phyloP scores from a whole-genome alignment of 2,888 invertebrate genomes.

The Drosophila neutralis region DNA sequence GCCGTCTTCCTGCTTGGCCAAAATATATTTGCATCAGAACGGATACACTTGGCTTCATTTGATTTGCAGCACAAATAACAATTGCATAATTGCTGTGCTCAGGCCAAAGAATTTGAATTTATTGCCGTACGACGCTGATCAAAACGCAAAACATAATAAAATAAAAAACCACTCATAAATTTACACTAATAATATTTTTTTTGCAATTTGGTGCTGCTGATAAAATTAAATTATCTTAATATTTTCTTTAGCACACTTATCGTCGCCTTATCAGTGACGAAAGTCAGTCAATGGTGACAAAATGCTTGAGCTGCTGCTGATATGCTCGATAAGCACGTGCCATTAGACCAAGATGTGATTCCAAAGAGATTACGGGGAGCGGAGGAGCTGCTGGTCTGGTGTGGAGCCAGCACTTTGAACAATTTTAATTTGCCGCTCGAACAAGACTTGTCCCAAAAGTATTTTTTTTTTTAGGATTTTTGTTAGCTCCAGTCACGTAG shows the following conservation, averaged over 20 bases:
- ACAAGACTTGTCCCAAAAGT: slow-evolving; percentile 50
- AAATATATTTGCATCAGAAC: slow-evolving; percentile 57
- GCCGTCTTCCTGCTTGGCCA: slow-evolving; percentile 46
- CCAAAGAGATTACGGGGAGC: background rate
- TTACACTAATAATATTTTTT: slow-evolving; percentile 35
- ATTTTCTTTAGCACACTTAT: slow-evolving; percentile 50
- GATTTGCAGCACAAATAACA: slow-evolving; percentile 73
- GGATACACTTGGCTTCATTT: slow-evolving; percentile 66
- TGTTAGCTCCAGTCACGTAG: slow-evolving; percentile 62
- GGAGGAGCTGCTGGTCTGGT: background rate
- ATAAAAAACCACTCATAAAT: slow-evolving; percentile 34
- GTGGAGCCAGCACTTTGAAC: slow-evolving; percentile 34
- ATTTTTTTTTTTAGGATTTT: slow-evolving; percentile 17
- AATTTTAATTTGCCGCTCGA: slow-evolving; percentile 72
- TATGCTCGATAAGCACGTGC: slow-evolving; percentile 76
- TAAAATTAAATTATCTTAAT: slow-evolving; percentile 42
- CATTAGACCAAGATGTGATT: slow-evolving; percentile 53
- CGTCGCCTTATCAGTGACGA: slow-evolving; percentile 21
- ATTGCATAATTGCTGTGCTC: slow-evolving; percentile 75
- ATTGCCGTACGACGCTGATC: slow-evolving; percentile 41
- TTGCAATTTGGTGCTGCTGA: slow-evolving; percentile 13
- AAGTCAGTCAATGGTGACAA: slow-evolving; percentile 62
- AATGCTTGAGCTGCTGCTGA: slow-evolving; percentile 61
- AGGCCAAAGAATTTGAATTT: slow-evolving; percentile 64
- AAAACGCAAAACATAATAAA: background rate